phyloP scores from a whole-genome alignment of 2,113 vertebrate genomes.

The Pseudolaguvia tuberculata region DNA sequence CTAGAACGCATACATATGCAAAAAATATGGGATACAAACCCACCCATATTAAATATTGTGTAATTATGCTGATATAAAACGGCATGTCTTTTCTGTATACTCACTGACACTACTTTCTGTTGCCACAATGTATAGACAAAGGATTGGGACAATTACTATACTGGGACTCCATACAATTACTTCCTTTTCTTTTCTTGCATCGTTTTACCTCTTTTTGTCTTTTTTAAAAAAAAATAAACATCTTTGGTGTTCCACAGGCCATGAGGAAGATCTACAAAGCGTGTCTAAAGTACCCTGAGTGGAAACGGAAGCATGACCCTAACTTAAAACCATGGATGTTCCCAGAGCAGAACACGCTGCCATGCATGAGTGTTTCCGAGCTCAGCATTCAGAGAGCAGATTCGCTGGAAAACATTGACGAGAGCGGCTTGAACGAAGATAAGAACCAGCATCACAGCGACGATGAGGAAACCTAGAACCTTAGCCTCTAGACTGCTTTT shows the following conservation, averaged over 20 bases:
- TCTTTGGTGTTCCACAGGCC: slow-evolving; percentile 55
- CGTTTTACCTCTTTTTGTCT: no score
- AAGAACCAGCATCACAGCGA: slow-evolving; percentile 66
- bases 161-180: no score
- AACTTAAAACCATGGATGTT: slow-evolving; percentile 78
- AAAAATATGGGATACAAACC: no score
- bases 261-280: slow-evolving; percentile 86
- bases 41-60: neutral
- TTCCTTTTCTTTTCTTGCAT: no score
- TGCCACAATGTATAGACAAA: neutral
- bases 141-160: no score
- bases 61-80: neutral
- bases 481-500: slow-evolving; percentile 11
- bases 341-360: slow-evolving; percentile 74
- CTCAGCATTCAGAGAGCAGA: slow-evolving; percentile 69
- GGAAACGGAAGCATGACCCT: slow-evolving; percentile 74
- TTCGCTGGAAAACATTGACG: slow-evolving; percentile 78
- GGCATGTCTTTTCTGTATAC: neutral
- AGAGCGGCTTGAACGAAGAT: slow-evolving; percentile 72
- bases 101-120: neutral
- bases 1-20: neutral
- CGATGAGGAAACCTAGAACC: slow-evolving; percentile 66
- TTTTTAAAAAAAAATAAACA: neutral
- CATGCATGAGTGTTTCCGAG: slow-evolving; percentile 64
- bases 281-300: slow-evolving; percentile 79